phyloP scores from a whole-genome alignment of 2,113 vertebrate genomes.

The Vidua chalybeata region DNA sequence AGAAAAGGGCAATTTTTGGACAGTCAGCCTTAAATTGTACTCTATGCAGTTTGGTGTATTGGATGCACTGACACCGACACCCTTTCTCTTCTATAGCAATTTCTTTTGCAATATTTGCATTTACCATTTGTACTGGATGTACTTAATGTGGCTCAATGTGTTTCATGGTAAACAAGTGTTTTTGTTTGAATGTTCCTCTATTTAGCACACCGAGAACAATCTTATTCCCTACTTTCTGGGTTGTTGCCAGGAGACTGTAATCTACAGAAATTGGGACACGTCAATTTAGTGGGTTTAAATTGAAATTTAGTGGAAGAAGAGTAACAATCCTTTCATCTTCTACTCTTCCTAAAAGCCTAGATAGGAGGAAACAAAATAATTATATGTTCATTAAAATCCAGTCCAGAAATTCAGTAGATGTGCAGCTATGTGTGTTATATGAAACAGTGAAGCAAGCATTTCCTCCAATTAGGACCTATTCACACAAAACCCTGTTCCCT shows the following conservation, averaged over 20 bases:
- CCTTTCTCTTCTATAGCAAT: background rate
- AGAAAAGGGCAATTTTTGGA: background rate
- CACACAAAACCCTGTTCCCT: background rate
- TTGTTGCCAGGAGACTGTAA: background rate
- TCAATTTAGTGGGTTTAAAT: background rate
- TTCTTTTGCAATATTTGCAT: background rate
- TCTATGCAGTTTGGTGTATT: background rate
- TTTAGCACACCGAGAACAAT: background rate
- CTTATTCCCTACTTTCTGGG: background rate
- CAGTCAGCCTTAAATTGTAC: accelerated
- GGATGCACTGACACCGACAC: background rate
- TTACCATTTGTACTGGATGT: background rate
- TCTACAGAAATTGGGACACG: background rate
- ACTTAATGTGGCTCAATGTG: background rate
- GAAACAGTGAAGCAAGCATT: background rate
- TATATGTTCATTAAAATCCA: background rate
- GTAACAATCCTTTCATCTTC: background rate
- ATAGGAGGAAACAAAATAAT: background rate
- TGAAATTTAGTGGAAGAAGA: background rate
- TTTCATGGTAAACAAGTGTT: background rate
- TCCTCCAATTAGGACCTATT: slow-evolving; percentile 19
- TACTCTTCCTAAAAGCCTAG: background rate
- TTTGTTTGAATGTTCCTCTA: background rate
- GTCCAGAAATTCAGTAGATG: background rate
- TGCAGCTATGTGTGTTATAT: background rate